Percentiles rank a stretch among this genome's conserved stretches.
Evolutionary conservation across 2,113 vertebrate genomes (phyloP).

Genomic region (Montifringilla adamsi): DNA sequence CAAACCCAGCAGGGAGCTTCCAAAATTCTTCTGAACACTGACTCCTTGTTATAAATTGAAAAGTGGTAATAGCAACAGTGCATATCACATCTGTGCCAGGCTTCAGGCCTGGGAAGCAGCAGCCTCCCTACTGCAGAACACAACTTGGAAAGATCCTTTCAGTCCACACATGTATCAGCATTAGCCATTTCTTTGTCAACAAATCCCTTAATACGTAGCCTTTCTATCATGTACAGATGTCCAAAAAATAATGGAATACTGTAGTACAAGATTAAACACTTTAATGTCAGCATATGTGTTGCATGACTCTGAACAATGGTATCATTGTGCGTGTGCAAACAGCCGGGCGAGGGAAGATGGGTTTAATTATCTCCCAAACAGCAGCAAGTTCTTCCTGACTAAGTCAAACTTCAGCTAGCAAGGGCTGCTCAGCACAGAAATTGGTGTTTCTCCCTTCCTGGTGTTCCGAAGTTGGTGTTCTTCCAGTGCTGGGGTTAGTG

Average conservation of each 20-base stretch:
- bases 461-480: background rate
- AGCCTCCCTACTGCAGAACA: constrained; percentile 25
- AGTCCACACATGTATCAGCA: constrained; percentile 69
- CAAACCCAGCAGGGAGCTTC: constrained; percentile 38
- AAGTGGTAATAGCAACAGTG: constrained; percentile 60
- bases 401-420: constrained; percentile 26
- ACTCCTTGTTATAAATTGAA: constrained; percentile 58
- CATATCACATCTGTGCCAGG: constrained; percentile 66
- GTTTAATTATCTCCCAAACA: constrained; percentile 75
- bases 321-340: constrained; percentile 71
- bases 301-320: constrained; percentile 69
- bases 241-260: constrained; percentile 59
- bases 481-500: accelerated
- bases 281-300: constrained; percentile 71
- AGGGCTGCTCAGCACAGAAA: background rate
- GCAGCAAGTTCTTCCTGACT: constrained; percentile 58
- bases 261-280: constrained; percentile 72
- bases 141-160: constrained; percentile 61
- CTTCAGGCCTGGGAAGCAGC: constrained; percentile 31
- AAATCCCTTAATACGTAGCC: constrained; percentile 69
- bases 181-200: constrained; percentile 69
- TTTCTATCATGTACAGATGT: constrained; percentile 72
- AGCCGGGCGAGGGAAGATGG: constrained; percentile 65
- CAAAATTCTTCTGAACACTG: constrained; percentile 63
- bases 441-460: background rate